phyloP scores from a whole-genome alignment of 1,140 invertebrate genomes.

The Pantala flavescens region DNA sequence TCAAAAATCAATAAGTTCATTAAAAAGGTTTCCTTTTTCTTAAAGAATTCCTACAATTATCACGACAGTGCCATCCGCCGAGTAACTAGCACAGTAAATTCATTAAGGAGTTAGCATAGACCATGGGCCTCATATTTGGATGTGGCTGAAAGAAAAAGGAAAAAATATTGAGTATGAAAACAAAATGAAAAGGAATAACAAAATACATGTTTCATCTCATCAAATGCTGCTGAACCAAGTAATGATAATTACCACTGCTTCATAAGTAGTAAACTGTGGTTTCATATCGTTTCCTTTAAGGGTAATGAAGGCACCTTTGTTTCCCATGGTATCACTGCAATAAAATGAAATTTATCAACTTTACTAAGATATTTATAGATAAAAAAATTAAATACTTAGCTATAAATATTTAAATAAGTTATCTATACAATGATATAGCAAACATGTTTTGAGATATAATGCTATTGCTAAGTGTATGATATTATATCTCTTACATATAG shows the following conservation, averaged over 20 bases:
- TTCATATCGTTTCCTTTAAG: slow-evolving; percentile 82
- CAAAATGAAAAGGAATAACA: slow-evolving; percentile 14
- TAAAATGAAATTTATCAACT: slow-evolving; percentile 14
- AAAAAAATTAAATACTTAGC: no score
- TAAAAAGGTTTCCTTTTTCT: background rate
- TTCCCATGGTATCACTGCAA: slow-evolving; percentile 95
- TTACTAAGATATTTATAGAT: no score
- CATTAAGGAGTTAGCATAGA: slow-evolving; percentile 72
- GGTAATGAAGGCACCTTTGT: slow-evolving; percentile 94
- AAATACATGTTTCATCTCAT: no score
- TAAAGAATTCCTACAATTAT: background rate
- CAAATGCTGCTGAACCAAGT: slow-evolving; percentile 19
- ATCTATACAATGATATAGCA: no score
- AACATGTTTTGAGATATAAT: no score
- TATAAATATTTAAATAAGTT: no score
- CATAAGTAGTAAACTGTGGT: slow-evolving; percentile 84
- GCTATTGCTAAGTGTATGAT: no score
- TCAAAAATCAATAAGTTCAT: background rate
- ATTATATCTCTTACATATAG: no score
- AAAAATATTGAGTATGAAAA: background rate
- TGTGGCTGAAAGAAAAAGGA: slow-evolving; percentile 67
- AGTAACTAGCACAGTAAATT: slow-evolving; percentile 45
- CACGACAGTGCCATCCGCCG: background rate
- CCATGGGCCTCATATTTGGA: slow-evolving; percentile 95
- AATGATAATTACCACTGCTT: slow-evolving; percentile 71